A percentile compares a stretch with the other conserved stretches of the same genome.
These are phyloP conservation scores for Mormyrops boulengeri DNA, from an alignment of 2,797 vertebrate species.

Conservation along the genomic window DNA sequence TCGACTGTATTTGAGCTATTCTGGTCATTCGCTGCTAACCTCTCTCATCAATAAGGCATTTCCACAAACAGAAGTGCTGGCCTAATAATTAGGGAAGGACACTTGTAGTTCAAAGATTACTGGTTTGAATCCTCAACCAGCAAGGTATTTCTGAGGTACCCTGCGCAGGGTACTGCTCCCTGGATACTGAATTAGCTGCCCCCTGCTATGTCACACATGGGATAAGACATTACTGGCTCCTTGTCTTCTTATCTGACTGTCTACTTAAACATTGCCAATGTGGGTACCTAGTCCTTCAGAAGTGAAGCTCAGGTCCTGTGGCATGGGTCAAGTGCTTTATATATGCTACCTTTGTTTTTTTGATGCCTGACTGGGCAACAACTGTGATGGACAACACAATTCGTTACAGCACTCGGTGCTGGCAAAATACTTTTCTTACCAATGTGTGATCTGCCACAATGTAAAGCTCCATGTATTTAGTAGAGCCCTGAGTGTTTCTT, in stretches of 20 bases:
- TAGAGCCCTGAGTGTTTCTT: conserved; percentile 67
- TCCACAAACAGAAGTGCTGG: background rate
- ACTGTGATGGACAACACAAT: background rate
- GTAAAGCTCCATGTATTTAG: conserved; percentile 90
- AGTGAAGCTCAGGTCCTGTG: background rate
- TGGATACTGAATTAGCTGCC: too few species aligned
- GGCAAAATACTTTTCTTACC: conserved; percentile 63
- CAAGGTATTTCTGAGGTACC: too few species aligned
- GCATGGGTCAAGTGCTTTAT: background rate
- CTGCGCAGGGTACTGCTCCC: too few species aligned
- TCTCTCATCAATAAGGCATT: background rate
- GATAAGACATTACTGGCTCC: background rate
- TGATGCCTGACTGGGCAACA: background rate
- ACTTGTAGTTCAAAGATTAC: too few species aligned
- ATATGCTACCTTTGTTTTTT: background rate
- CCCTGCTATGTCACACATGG: too few species aligned
- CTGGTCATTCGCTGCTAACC: background rate
- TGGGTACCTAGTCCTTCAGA: background rate
- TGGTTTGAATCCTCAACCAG: too few species aligned
- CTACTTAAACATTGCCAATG: background rate
- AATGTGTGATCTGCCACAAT: conserved; percentile 83
- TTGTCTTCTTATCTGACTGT: background rate
- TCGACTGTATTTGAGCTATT: background rate
- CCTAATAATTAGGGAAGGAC: too few species aligned
- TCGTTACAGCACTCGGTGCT: background rate